A percentile compares a stretch with the other conserved stretches of the same genome.
Conservation (phyloP, 2,797 vertebrate species). For the Rhinatrema bivittatum region DNA sequence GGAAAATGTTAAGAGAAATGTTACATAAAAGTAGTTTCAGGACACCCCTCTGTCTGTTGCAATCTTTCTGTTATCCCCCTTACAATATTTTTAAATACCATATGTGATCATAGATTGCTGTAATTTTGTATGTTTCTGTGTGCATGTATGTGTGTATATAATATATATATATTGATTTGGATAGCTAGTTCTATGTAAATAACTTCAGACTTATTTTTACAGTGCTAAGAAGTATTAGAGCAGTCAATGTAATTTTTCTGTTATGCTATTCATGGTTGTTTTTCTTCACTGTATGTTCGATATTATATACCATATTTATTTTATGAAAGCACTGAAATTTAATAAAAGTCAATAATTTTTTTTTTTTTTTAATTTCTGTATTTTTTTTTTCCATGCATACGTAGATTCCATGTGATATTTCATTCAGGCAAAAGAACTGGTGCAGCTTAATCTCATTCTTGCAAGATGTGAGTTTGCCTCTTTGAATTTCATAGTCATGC, state of each 20-base stretch:
- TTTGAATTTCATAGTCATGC: too few species aligned
- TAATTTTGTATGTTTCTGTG: constrained; percentile 62
- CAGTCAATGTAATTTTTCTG: constrained; percentile 58
- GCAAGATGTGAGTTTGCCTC: constrained; percentile 22
- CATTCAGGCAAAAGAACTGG: constrained; percentile 9
- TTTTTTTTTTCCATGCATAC: constrained; percentile 17
- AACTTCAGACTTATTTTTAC: constrained; percentile 68
- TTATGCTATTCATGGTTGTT: constrained; percentile 67
- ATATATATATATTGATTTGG: constrained; percentile 40
- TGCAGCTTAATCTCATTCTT: background rate
- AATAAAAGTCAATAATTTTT: constrained; percentile 80
- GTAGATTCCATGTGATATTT: constrained; percentile 30
- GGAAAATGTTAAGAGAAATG: constrained; percentile 16
- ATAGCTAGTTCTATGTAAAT: constrained; percentile 61
- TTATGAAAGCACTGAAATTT: constrained; percentile 77
- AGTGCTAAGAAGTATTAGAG: constrained; percentile 63
- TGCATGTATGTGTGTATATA: too few species aligned
- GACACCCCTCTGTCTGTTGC: constrained; percentile 42
- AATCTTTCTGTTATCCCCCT: constrained; percentile 2
- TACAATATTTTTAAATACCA: constrained; percentile 15
- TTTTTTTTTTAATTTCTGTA: constrained; percentile 57
- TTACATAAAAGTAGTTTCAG: too few species aligned
- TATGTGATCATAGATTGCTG: constrained; percentile 51
- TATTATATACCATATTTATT: constrained; percentile 83
- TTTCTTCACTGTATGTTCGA: constrained; percentile 63